Evolutionary conservation across 2,888 invertebrate species (phyloP).

Genomic region (Perithous albicinctus): DNA sequence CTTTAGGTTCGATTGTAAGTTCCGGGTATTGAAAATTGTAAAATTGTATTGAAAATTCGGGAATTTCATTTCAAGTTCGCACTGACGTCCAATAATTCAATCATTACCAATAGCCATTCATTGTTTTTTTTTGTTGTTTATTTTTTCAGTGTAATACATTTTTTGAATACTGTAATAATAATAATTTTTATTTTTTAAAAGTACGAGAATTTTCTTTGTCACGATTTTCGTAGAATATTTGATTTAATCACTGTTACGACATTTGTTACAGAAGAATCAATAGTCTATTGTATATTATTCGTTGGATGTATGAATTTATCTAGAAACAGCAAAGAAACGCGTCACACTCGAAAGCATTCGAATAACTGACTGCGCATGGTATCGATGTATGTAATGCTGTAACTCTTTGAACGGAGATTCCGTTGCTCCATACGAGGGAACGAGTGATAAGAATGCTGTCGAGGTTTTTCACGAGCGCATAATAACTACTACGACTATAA

Average conservation of each 20-base stretch:
- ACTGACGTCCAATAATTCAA: too few relatives aligned
- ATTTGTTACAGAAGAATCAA: too few relatives aligned
- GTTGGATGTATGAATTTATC: constrained; percentile 4
- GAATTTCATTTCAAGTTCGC: too few relatives aligned
- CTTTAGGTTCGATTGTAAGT: too few relatives aligned
- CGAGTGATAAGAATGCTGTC: constrained; percentile 59
- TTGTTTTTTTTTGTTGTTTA: not conserved
- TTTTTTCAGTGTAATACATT: not conserved
- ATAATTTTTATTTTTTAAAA: not conserved
- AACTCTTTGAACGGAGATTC: constrained; percentile 27
- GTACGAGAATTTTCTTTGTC: not conserved
- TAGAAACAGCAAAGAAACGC: constrained; percentile 34
- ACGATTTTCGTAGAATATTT: not conserved
- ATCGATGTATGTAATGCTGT: constrained; percentile 28
- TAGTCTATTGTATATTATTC: not conserved
- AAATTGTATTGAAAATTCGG: too few relatives aligned
- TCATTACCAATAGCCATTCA: not conserved
- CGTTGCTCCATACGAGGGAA: constrained; percentile 29
- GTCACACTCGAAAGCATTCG: constrained; percentile 46
- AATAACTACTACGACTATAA: constrained; percentile 29
- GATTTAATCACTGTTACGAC: not conserved
- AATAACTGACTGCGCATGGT: constrained; percentile 42
- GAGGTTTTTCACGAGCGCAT: constrained; percentile 50
- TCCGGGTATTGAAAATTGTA: too few relatives aligned
- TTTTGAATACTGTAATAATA: too few relatives aligned